A percentile compares a stretch with the other conserved stretches of the same genome.
These are phyloP conservation scores for Dicyrtomina minuta DNA, from an alignment of 2,888 invertebrate species.

Conservation along the genomic window DNA sequence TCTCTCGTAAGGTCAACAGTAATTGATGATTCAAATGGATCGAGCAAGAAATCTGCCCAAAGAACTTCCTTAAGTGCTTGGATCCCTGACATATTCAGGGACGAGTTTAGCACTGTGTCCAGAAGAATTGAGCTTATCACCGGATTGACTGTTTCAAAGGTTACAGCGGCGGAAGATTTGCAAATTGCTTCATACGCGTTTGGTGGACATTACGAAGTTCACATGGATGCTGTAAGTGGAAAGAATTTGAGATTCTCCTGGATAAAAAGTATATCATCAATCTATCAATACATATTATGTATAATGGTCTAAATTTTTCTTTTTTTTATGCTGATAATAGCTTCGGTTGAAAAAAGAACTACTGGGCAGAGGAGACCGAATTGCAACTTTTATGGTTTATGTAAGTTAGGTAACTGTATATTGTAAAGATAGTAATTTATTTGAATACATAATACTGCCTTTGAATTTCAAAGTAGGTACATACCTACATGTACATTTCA, in stretches of 20 bases:
- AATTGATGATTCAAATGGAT: conserved; percentile 9
- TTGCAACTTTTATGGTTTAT: conserved; percentile 31
- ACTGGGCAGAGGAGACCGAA: conserved; percentile 20
- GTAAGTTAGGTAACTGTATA: conserved; percentile 13
- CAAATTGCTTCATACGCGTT: conserved; percentile 35
- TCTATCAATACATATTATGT: too few species aligned
- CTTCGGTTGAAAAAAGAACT: conserved; percentile 8
- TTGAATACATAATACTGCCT: neutral
- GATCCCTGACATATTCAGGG: conserved; percentile 10
- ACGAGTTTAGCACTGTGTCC: conserved; percentile 6
- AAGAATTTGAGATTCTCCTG: too few species aligned
- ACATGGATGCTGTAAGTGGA: conserved; percentile 34
- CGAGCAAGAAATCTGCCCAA: neutral
- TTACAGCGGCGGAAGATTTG: conserved; percentile 20
- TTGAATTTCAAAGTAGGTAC: neutral
- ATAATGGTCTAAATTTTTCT: conserved; percentile 1
- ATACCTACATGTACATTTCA: neutral
- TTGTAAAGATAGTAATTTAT: neutral
- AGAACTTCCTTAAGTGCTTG: conserved; percentile 29
- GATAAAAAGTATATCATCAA: neutral
- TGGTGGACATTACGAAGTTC: conserved; percentile 38
- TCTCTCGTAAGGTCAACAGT: conserved; percentile 19
- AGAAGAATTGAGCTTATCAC: conserved; percentile 11
- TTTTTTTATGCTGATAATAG: neutral
- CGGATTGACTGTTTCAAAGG: neutral